Percentiles rank a stretch among this genome's conserved stretches.
Evolutionary conservation across 2,888 invertebrate genomes (phyloP).

Genomic region (Conomelus anceps): DNA sequence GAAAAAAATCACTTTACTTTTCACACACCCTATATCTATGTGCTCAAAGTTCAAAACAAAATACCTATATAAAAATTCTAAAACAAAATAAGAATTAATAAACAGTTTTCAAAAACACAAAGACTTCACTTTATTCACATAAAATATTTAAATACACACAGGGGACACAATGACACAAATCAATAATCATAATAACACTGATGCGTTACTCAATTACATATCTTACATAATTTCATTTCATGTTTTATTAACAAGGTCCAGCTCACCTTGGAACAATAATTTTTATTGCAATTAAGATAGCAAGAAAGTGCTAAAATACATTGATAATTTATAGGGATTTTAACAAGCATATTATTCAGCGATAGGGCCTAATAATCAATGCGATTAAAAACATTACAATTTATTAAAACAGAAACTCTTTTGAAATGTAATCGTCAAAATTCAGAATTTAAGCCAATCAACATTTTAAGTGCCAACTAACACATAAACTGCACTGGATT

Average conservation of each 20-base stretch:
- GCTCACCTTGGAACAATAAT: too few relatives aligned
- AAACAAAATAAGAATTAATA: too few relatives aligned
- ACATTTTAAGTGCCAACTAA: neutral
- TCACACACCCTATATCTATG: too few relatives aligned
- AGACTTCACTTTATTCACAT: neutral
- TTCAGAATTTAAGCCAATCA: neutral
- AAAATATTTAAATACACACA: neutral
- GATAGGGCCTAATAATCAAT: neutral
- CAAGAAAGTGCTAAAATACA: neutral
- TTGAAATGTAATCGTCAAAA: neutral
- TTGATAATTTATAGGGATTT: neutral
- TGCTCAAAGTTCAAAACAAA: too few relatives aligned
- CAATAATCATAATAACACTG: neutral
- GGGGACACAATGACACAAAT: neutral
- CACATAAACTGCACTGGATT: too few relatives aligned
- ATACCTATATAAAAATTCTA: too few relatives aligned
- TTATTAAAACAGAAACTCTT: neutral
- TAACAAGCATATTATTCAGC: neutral
- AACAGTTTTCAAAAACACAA: too few relatives aligned
- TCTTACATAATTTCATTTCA: neutral
- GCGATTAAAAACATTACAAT: neutral
- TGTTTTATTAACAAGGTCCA: neutral
- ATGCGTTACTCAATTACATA: neutral
- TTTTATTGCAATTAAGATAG: neutral
- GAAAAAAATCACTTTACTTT: too few relatives aligned